Percentiles rank a stretch among this genome's conserved stretches.
phyloP scores from a whole-genome alignment of 1,140 invertebrate genomes.

The Ceratosolen solmsi region DNA sequence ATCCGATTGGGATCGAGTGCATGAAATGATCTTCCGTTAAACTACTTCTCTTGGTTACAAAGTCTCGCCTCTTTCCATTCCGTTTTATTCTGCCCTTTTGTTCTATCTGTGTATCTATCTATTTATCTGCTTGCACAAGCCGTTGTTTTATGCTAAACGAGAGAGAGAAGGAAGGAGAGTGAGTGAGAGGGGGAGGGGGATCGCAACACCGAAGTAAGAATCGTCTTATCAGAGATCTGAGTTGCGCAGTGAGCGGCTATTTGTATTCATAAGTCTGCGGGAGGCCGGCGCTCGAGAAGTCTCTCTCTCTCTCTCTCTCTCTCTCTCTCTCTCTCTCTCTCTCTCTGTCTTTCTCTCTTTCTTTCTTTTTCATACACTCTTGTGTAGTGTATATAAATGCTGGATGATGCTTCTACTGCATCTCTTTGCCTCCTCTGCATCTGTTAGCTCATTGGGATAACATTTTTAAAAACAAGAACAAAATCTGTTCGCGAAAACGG shows the following conservation, averaged over 20 bases:
- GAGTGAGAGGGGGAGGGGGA: slow-evolving; percentile 49
- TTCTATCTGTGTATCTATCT: slow-evolving; percentile 28
- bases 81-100: background rate
- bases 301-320: background rate
- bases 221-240: slow-evolving; percentile 72
- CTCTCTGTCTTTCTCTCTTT: background rate
- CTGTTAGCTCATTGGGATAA: slow-evolving; percentile 35
- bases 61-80: slow-evolving; percentile 1
- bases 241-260: slow-evolving; percentile 73
- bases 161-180: background rate
- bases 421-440: background rate
- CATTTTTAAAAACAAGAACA: slow-evolving; percentile 42
- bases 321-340: background rate
- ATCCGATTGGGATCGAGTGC: slow-evolving; percentile 57
- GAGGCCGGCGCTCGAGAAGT: slow-evolving; percentile 70
- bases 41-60: slow-evolving; percentile 51
- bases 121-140: slow-evolving; percentile 44
- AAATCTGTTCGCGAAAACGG: slow-evolving; percentile 22
- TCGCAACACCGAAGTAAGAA: slow-evolving; percentile 42
- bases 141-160: slow-evolving; percentile 16
- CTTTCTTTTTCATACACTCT: background rate
- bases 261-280: slow-evolving; percentile 75
- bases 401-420: slow-evolving; percentile 15
- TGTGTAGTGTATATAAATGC: slow-evolving; percentile 17
- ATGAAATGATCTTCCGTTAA: slow-evolving; percentile 70